Conservation (phyloP, 2,797 vertebrate species). For the Characodon lateralis region DNA sequence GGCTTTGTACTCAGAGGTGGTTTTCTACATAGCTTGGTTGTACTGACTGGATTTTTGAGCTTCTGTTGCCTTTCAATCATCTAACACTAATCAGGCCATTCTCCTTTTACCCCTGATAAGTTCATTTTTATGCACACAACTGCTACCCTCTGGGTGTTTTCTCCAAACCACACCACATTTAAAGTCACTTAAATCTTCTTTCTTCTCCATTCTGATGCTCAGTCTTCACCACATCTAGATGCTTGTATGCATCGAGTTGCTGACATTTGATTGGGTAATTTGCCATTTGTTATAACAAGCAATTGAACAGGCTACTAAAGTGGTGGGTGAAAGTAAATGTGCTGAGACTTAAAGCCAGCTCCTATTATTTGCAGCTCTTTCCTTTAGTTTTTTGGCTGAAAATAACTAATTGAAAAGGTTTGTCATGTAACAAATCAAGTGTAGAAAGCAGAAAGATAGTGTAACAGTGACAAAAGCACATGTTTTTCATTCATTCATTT, state of each 20-base stretch:
- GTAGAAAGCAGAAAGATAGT: neutral
- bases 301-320: neutral
- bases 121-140: too few relatives aligned
- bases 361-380: neutral
- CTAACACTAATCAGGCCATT: too few relatives aligned
- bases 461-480: neutral
- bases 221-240: too few relatives aligned
- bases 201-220: too few relatives aligned
- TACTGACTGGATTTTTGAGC: too few relatives aligned
- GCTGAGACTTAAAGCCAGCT: neutral
- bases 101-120: too few relatives aligned
- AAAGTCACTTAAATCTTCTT: too few relatives aligned
- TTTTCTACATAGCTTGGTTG: too few relatives aligned
- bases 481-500: conserved; percentile 2
- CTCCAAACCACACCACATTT: too few relatives aligned
- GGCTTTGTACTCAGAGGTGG: too few relatives aligned
- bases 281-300: neutral
- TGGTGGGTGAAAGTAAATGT: neutral
- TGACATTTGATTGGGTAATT: neutral
- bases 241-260: neutral
- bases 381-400: neutral
- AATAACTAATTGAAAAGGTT: neutral
- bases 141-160: too few relatives aligned
- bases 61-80: neutral
- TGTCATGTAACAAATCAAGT: neutral